Evolutionary conservation across 2,797 vertebrate species (phyloP), one percentile per base, ranked within the genome.

Genomic region (Psittacula derbiana): DNA sequence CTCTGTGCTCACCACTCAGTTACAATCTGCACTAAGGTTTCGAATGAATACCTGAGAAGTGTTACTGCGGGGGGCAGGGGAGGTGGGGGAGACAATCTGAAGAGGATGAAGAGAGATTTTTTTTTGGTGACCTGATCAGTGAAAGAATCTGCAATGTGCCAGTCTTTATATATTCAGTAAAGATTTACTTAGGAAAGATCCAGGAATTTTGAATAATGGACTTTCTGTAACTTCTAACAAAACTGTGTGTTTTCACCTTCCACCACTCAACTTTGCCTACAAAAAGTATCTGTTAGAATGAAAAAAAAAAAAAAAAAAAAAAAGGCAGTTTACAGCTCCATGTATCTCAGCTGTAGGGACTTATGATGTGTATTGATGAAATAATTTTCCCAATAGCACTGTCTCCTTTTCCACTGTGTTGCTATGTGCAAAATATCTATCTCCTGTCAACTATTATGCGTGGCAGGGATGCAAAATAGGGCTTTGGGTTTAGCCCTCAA

Each of bases 91-190:
- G 16, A 11, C 13, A 12, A 21, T 40, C 44, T 75, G 71, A n/a
- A 55, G 31, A 55, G 53, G 46, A 70, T 64, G 71, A 71, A 58
- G 43, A 53, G 21, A 50, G 58, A 40, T 11, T 58, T 36, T 16
- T 44, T 23, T 41, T 38, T 60, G 94, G 72, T 80, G 53, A 91
- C 66, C 80, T 90, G 55, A 58, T 90, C 73, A 82, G 3, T 91
- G 81, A 78, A 78, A 60, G 64, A 78, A 94, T 71, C 88, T 92
- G 57, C 92, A 93, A 16, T 91, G 90, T 83, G 81, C 58, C 79
- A 55, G 17, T 81, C 76, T 73, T 64, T 50, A 19, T 17, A 20
- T 47, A 58, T 50, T 72, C 31, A 43, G 40, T 67, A 40, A 64
- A 92, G 87, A 53, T 71, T 85, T 47, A 57, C 61, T 70, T 47